A percentile compares a stretch with the other conserved stretches of the same genome.
phyloP scores from a whole-genome alignment of 2,113 vertebrate species.

The Seriola quinqueradiata region DNA sequence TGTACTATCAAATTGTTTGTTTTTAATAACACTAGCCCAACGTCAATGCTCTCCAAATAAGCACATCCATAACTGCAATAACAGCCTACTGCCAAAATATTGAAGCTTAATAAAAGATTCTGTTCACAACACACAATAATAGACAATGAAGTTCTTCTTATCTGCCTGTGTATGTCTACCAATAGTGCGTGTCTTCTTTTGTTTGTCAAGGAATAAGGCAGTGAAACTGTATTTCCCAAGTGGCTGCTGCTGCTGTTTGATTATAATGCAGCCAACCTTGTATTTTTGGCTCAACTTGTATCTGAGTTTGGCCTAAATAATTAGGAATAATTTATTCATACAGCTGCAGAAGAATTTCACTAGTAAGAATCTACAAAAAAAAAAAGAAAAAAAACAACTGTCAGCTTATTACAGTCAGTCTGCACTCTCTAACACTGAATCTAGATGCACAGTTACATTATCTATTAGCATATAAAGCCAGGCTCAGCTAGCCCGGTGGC shows the following conservation, averaged over 20 bases:
- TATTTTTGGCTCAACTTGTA: constrained; percentile 42
- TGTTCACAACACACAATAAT: constrained; percentile 48
- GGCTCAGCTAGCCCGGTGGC: constrained; percentile 28
- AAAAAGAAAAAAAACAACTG: neutral
- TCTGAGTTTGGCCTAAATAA: constrained; percentile 60
- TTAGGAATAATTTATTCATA: constrained; percentile 54
- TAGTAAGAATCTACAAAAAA: constrained; percentile 17
- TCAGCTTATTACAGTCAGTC: constrained; percentile 36
- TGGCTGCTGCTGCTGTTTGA: constrained; percentile 25
- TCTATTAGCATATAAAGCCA: constrained; percentile 60
- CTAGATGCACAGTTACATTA: constrained; percentile 32
- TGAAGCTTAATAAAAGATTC: constrained; percentile 56
- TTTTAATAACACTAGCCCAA: constrained; percentile 33
- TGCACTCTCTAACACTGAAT: constrained; percentile 10
- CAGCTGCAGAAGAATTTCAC: constrained; percentile 36
- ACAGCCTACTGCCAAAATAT: constrained; percentile 41
- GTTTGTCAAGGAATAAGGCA: constrained; percentile 43
- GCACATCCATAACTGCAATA: constrained; percentile 52
- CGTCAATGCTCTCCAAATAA: constrained; percentile 44
- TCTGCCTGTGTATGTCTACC: constrained; percentile 23
- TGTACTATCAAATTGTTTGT: constrained; percentile 42
- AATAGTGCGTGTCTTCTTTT: constrained; percentile 35
- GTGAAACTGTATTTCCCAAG: constrained; percentile 45
- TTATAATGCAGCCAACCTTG: constrained; percentile 33
- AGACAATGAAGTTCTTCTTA: constrained; percentile 54